Evolutionary conservation across 2,888 invertebrate genomes (phyloP), one percentile per base, ranked within the genome.

Genomic region (Biston betularia): DNA sequence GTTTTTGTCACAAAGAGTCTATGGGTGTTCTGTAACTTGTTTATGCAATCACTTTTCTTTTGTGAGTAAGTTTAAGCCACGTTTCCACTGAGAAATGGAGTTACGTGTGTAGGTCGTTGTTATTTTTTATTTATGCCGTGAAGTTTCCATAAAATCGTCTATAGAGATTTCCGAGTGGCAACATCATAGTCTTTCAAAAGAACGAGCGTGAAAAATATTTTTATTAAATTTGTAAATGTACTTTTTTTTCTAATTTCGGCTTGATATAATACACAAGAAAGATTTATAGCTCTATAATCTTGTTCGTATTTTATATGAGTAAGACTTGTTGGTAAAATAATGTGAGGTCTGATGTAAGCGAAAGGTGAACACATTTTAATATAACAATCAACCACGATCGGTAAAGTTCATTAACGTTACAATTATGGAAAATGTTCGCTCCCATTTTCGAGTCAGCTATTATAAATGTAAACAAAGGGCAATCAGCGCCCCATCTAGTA

Each of bases 401-500:
- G 44, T 12, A 33, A 14, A 11, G 42, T 54, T 54, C 54, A 54
- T 59, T 49, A 59, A 42, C 42, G n/a, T 33, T 50, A 42, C 42
- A 45, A 50, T 40, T 57, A 49, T 42, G 54, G 42, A 54, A 54
- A 50, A 59, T 42, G 42, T 24, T 59, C 33, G 42, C 40, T 59
- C 42, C 38, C 14, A 15, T 15, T 53, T 55, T 14, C 15, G 38
- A 58, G 38, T 48, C 58, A 54, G 54, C 54, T 12, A 48, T 58
- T 58, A 58, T 55, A n/a, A 53, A 54, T 44, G 15, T 50, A 53
- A 49, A 33, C 58, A 49, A 59, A 40, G 12, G 48, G n/a, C 46
- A 65, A 65, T 52, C 45, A 56, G 10, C 35, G 42, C 42, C 60
- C 44, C 14, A 10, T 49, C 48, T 53, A 61, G 53, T 42, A 62